Base-by-base conservation (phyloP, 1,140 invertebrate species). In the Agraylea sexmaculata region DNA sequence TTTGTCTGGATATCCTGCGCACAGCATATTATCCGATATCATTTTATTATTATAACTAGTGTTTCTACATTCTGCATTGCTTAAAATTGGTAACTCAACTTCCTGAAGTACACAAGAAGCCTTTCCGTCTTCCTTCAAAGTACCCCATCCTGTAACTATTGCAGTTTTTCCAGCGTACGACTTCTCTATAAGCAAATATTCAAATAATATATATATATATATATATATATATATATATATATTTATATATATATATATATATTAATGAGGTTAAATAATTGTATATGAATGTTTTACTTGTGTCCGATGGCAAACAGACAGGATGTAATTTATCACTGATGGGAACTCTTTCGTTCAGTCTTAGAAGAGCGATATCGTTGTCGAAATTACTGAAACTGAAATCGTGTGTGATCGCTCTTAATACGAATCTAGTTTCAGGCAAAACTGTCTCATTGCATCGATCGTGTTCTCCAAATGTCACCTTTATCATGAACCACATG, bases 401-500 rank as follows among this genome's bases (percentile, higher is more conserved):
- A 40, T 83, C 76, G 29, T 83, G 80, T 1, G 74, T 66, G 27
- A 83, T 73, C 10, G 79, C 77, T 16, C 83, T 61, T 8, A 85
- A 58, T 7, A 86, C 70, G 54, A 83, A 87, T 40, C 82, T 68
- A 0, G 79, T 79, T 62, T 86, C 82, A 0, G 80, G 78, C 28
- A 71, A 61, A 20, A 54, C 55, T 31, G 73, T 77, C n/a, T 77
- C 71, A 45, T 77, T 71, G 55, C 84, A 87, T n/a, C 82, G 71
- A 56, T 87, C 79, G 53, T 85, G 81, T 53, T 87, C 83, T 0
- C 83, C 83, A 51, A 87, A 81, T 8, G 83, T 85, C 17, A 85
- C 81, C 58, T 83, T 83, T 52, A 87, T 86, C 81, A 87, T 81
- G 58, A 86, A 86, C 83, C 83, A 87, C 78, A 87, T 83, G 53